Percentiles rank a stretch among this genome's conserved stretches.
phyloP scores from a whole-genome alignment of 1,140 invertebrate genomes.

The Coenobita brevimanus region DNA sequence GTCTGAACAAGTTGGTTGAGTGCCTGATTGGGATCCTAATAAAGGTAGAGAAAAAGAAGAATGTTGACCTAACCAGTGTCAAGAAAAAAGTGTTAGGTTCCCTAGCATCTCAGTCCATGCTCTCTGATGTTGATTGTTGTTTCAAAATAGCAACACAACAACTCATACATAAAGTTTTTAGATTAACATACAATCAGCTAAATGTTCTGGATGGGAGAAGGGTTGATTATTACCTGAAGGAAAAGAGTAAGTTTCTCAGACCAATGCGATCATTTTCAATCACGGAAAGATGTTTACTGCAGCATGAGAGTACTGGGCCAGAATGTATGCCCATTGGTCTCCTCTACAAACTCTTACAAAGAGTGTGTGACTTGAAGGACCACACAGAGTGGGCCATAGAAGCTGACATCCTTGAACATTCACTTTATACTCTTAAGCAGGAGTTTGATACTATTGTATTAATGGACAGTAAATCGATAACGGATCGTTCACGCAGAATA shows the following conservation, averaged over 20 bases:
- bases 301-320: neutral
- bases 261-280: neutral
- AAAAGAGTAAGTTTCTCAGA: neutral
- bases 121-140: neutral
- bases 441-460: neutral
- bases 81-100: neutral
- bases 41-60: slow-evolving; percentile 3
- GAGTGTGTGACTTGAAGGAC: neutral
- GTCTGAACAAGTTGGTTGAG: neutral
- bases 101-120: neutral
- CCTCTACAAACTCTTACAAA: neutral
- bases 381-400: neutral
- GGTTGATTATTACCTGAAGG: neutral
- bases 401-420: neutral
- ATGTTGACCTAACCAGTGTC: neutral
- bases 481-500: neutral
- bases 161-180: slow-evolving; percentile 10
- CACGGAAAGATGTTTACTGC: neutral
- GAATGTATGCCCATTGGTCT: neutral
- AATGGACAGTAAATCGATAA: neutral
- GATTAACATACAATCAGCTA: slow-evolving; percentile 16
- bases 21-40: neutral
- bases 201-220: neutral
- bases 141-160: slow-evolving; percentile 16
- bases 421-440: neutral